Evolutionary conservation across 2,797 vertebrate species (phyloP).

Genomic region (Nothura maculosa): DNA sequence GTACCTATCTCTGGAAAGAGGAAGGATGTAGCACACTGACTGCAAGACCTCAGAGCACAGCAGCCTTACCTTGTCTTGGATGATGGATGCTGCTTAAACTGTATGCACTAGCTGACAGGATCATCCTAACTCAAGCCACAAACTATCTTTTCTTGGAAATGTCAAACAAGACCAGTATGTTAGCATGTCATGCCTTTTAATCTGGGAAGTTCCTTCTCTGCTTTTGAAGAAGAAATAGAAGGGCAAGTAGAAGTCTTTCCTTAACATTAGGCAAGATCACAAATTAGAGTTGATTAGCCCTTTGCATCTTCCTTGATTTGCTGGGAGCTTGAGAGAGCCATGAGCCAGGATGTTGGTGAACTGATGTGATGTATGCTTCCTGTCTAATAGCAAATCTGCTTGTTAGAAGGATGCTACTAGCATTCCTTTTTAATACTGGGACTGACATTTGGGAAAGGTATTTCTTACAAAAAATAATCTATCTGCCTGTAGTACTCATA

Average conservation of each 20-base stretch:
- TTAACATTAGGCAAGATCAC: neutral
- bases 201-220: neutral
- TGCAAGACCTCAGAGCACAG: constrained; percentile 8
- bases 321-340: neutral
- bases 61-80: neutral
- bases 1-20: neutral
- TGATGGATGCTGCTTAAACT: constrained; percentile 19
- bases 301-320: constrained; percentile 15
- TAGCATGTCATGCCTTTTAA: neutral
- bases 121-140: constrained; percentile 1
- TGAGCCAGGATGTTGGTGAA: constrained; percentile 13
- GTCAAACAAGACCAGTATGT: neutral
- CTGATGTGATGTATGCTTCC: neutral
- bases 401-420: neutral
- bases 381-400: neutral
- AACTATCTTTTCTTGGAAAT: constrained; percentile 1
- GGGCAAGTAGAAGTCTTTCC: neutral
- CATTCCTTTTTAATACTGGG: neutral
- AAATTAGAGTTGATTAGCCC: neutral
- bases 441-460: neutral
- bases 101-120: constrained; percentile 9
- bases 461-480: neutral
- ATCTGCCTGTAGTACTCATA: neutral
- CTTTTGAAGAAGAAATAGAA: neutral
- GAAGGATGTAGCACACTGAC: neutral